Base-by-base conservation (phyloP, 2,113 vertebrate genomes). In the Istiophorus platypterus region DNA sequence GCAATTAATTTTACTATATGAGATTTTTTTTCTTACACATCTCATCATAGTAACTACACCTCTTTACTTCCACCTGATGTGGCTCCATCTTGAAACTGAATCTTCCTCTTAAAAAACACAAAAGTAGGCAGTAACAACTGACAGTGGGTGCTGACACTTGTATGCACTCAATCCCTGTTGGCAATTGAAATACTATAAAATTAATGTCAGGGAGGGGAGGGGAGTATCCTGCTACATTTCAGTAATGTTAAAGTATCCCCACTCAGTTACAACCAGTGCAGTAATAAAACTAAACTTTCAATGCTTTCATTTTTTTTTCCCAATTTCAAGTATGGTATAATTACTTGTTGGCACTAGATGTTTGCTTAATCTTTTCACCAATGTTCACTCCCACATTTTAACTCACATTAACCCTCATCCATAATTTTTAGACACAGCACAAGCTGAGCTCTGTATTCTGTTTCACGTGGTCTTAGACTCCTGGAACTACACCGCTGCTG, bases 311-410 rank as follows among this genome's bases (percentile, higher is more conserved):
- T 49, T 42, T 58, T 41, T 39, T n/a, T 39, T 27, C 26, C n/a
- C n/a, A n/a, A 2, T 12, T 42, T 71, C 14, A 3, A 5, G 26
- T 31, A 61, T 7, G 15, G 15, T 1, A 29, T 65, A 42, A 49
- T 24, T 52, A 37, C 24, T 58, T 37, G 56, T 67, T 77, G n/a
- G 17, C 7, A 29, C 39, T 41, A 20, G 49, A 45, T 80, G 41
- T 54, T 85, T 69, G 34, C 39, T 15, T 67, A 81, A 73, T 57
- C 76, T 75, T 77, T 80, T 64, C 58, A 51, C 71, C 45, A 27
- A 47, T 34, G 45, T 17, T 76, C 31, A 59, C 64, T 80, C 59
- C 56, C 31, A 34, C 52, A 70, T 89, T 73, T 72, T 9, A 54
- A n/a, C 49, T 49, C 5, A 20, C 56, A n/a, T 80, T 78, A 69